phyloP scores from a whole-genome alignment of 2,888 invertebrate genomes.

The Xestoiulus laeticollis region DNA sequence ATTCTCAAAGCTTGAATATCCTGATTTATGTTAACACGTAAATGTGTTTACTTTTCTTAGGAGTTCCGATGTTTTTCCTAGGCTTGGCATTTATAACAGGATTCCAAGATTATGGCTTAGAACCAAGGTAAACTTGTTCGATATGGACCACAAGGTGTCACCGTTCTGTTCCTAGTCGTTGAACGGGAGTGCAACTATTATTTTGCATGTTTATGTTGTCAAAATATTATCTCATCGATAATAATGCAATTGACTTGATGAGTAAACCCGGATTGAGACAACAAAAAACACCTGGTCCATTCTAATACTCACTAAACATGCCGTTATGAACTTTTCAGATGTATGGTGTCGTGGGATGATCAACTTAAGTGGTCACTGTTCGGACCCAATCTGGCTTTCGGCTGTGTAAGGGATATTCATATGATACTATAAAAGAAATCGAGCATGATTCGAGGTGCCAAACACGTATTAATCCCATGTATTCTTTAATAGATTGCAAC shows the following conservation, averaged over 20 bases:
- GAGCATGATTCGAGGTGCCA: not conserved
- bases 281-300: not conserved
- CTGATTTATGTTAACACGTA: not conserved
- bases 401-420: constrained; percentile 55
- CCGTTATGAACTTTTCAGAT: constrained; percentile 49
- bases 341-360: constrained; percentile 57
- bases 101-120: constrained; percentile 53
- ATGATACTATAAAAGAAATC: not conserved
- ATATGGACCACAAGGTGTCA: not conserved
- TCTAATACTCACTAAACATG: constrained; percentile 38
- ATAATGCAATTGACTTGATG: not conserved
- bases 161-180: not conserved
- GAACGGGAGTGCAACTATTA: not conserved
- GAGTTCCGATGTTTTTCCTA: constrained; percentile 44
- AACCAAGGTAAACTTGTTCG: constrained; percentile 48
- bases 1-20: not conserved
- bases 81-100: constrained; percentile 50
- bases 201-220: not conserved
- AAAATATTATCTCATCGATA: not conserved
- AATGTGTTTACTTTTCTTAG: constrained; percentile 34
- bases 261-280: not conserved
- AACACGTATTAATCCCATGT: not conserved
- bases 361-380: constrained; percentile 57
- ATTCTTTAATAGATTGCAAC: constrained; percentile 3
- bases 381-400: constrained; percentile 55